Base-by-base conservation (phyloP, 2,797 vertebrate species). In the Ctenopoma kingsleyae region DNA sequence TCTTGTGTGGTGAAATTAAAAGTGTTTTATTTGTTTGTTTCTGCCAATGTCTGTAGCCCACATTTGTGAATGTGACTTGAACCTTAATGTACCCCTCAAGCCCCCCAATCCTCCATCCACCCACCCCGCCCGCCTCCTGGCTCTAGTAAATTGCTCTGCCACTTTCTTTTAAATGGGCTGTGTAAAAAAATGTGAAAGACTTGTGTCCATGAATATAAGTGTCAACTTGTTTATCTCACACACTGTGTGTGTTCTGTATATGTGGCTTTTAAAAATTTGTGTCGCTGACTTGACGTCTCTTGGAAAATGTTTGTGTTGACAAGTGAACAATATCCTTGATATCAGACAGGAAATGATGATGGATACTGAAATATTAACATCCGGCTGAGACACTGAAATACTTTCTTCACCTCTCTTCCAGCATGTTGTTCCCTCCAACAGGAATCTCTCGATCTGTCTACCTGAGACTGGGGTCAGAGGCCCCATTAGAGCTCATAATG, bases 391-490 rank as follows among this genome's bases (percentile, higher is more conserved):
- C 62, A n/a, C 56, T 51, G 63, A 72, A 84, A 80, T 49, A 56
- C 43, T 48, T 65, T 57, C 57, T 47, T 50, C 9, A n/a, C 65
- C 47, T 67, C 27, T 67, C 54, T 25, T 15, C n/a, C 62, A 46
- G 52, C 64, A 46, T 20, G 56, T 47, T 61, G 6, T 53, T 62
- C 63, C 58, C 69, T 81, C 76, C 71, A 77, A 75, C 73, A 46
- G 36, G 40, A 46, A 60, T 68, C 68, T 65, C 76, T 78, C 89
- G 76, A 87, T 88, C 81, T 81, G 58, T 83, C 76, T 80, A 85
- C 74, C 76, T 74, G 77, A 30, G 66, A 69, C 79, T 61, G 74
- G 72, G 88, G 87, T 90, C 90, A 90, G 61, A 85, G 89, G 89
- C 65, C 87, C 85, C 76, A 81, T 88, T 82, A 81, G 50, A 81